Evolutionary conservation across 2,888 invertebrate genomes (phyloP).

Genomic region (Morpho achilles): DNA sequence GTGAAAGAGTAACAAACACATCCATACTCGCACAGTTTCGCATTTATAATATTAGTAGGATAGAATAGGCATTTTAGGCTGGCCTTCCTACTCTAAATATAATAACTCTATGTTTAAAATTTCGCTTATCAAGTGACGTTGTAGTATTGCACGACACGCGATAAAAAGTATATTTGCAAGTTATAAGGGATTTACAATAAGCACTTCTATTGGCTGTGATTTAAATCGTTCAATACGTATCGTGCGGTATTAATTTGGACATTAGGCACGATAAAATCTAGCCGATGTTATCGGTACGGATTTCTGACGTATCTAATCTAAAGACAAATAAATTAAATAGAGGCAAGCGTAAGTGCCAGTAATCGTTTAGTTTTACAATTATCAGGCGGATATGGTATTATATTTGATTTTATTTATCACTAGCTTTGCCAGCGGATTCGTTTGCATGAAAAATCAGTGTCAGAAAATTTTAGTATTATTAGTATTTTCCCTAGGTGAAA

Average conservation of each 20-base stretch:
- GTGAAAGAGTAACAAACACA: no score
- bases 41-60: no score
- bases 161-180: constrained; percentile 1
- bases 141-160: no score
- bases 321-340: constrained; percentile 48
- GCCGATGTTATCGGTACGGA: constrained; percentile 42
- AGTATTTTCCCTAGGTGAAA: no score
- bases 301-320: constrained; percentile 50
- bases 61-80: no score
- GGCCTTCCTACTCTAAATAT: no score
- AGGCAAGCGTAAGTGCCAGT: constrained; percentile 33
- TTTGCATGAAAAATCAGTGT: no score
- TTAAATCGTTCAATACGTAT: constrained; percentile 20
- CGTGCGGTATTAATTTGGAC: constrained; percentile 32
- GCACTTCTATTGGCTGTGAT: constrained; percentile 22
- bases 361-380: constrained; percentile 19
- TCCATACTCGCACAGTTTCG: no score
- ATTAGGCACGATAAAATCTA: constrained; percentile 32
- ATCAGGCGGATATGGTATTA: constrained; percentile 15
- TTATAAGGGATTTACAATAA: constrained; percentile 17
- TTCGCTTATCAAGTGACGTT: no score
- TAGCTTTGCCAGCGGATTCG: no score
- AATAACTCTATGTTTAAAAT: no score
- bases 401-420: neutral
- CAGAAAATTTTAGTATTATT: no score